A percentile compares a stretch with the other conserved stretches of the same genome.
These are phyloP conservation scores for Sakesphorus luctuosus DNA, from an alignment of 2,113 vertebrate species.

Conservation along the genomic window DNA sequence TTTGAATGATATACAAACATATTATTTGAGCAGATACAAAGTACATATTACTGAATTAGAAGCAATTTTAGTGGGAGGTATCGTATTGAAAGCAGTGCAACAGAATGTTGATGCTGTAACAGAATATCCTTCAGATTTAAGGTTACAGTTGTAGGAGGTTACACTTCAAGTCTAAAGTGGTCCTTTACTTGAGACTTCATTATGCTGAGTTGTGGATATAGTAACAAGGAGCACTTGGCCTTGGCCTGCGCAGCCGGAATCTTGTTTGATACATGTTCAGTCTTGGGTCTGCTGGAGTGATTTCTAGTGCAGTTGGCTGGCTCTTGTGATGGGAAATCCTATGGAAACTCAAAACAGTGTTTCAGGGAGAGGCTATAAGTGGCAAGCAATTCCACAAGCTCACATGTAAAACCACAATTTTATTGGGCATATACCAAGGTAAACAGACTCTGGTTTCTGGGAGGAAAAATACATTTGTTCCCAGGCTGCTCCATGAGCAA, in stretches of 20 bases:
- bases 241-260: not conserved
- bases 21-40: not conserved
- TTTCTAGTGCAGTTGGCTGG: not conserved
- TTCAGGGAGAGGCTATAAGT: not conserved
- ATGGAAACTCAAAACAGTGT: not conserved
- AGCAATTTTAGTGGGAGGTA: not conserved
- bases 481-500: not conserved
- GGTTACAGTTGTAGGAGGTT: not conserved
- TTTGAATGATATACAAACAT: not conserved
- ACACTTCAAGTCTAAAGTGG: not conserved
- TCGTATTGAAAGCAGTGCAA: accelerated
- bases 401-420: not conserved
- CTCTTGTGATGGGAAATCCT: not conserved
- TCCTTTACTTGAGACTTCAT: not conserved
- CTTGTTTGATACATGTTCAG: not conserved
- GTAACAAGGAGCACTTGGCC: not conserved
- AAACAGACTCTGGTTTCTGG: not conserved
- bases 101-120: not conserved
- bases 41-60: not conserved
- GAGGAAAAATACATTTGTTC: not conserved
- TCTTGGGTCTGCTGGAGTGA: not conserved
- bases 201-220: not conserved
- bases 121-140: not conserved
- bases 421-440: not conserved
- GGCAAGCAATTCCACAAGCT: not conserved